Conservation (phyloP, 2,888 invertebrate genomes). For the Lasioglossum pauxillum region DNA sequence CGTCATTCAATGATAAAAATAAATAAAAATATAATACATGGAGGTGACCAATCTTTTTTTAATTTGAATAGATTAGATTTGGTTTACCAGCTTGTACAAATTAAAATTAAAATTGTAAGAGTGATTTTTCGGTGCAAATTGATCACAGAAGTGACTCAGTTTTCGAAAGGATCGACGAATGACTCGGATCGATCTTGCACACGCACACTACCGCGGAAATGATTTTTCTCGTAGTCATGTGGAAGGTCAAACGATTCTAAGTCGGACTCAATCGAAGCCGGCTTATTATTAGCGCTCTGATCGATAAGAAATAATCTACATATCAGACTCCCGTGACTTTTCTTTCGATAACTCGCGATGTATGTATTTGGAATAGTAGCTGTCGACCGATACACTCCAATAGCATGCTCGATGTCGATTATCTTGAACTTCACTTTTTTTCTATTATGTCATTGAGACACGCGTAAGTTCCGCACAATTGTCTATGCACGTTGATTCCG, state of each 20-base stretch:
- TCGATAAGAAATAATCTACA: slow-evolving; percentile 56
- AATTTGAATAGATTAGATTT: no score
- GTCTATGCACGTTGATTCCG: slow-evolving; percentile 1
- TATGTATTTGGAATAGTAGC: slow-evolving; percentile 12
- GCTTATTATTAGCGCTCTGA: slow-evolving; percentile 48
- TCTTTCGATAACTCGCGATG: slow-evolving; percentile 46
- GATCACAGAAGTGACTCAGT: not conserved
- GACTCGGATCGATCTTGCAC: not conserved
- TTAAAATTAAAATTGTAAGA: not conserved
- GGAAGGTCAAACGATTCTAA: slow-evolving; percentile 45
- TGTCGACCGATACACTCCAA: slow-evolving; percentile 27
- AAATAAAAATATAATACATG: no score
- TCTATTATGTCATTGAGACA: slow-evolving; percentile 36
- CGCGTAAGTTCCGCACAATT: not conserved
- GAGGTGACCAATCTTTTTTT: no score
- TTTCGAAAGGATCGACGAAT: not conserved
- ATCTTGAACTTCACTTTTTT: slow-evolving; percentile 34
- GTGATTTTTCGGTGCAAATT: not conserved
- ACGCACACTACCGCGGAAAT: not conserved
- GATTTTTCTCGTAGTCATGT: slow-evolving; percentile 18
- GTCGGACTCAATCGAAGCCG: slow-evolving; percentile 35
- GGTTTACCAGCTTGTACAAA: no score
- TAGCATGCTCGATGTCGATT: slow-evolving; percentile 27
- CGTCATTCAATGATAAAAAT: no score
- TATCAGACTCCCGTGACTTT: slow-evolving; percentile 31